phyloP scores from a whole-genome alignment of 1,140 invertebrate species.

The Nephila pilipes region DNA sequence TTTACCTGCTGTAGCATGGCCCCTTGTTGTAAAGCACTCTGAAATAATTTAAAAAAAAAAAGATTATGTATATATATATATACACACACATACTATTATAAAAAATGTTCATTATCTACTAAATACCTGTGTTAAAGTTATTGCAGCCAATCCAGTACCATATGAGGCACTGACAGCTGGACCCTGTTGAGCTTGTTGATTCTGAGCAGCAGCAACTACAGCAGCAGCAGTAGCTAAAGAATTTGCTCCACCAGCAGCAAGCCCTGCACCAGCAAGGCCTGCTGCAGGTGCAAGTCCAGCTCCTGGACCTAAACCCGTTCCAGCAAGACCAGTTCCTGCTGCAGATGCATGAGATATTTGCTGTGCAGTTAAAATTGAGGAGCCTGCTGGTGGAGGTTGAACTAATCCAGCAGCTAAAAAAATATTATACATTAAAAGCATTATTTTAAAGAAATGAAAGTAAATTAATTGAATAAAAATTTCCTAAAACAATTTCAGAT shows the following conservation, averaged over 20 bases:
- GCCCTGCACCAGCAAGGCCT: slow-evolving; percentile 54
- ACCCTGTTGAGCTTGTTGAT: slow-evolving; percentile 63
- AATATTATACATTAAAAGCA: too few relatives aligned
- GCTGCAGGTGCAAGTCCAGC: slow-evolving; percentile 35
- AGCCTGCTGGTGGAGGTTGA: slow-evolving; percentile 56
- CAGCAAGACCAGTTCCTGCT: slow-evolving; percentile 42
- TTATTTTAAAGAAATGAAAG: too few relatives aligned
- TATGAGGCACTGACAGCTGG: slow-evolving; percentile 72
- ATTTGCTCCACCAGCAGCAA: slow-evolving; percentile 59
- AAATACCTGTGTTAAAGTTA: slow-evolving; percentile 76
- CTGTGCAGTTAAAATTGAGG: slow-evolving; percentile 71
- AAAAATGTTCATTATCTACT: neutral
- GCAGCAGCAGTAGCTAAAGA: slow-evolving; percentile 64
- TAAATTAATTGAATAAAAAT: too few relatives aligned
- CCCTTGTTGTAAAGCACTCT: slow-evolving; percentile 78
- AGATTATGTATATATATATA: neutral
- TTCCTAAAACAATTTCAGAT: too few relatives aligned
- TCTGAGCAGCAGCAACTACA: slow-evolving; percentile 75
- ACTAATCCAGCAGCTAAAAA: slow-evolving; percentile 69
- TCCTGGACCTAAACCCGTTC: slow-evolving; percentile 23
- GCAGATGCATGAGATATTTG: slow-evolving; percentile 70
- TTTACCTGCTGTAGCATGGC: slow-evolving; percentile 77
- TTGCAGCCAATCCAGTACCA: slow-evolving; percentile 75
- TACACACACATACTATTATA: too few relatives aligned
- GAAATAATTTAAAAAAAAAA: too few relatives aligned